Evolutionary conservation across 2,888 invertebrate genomes (phyloP).

Genomic region (Augochlorella aurata): DNA sequence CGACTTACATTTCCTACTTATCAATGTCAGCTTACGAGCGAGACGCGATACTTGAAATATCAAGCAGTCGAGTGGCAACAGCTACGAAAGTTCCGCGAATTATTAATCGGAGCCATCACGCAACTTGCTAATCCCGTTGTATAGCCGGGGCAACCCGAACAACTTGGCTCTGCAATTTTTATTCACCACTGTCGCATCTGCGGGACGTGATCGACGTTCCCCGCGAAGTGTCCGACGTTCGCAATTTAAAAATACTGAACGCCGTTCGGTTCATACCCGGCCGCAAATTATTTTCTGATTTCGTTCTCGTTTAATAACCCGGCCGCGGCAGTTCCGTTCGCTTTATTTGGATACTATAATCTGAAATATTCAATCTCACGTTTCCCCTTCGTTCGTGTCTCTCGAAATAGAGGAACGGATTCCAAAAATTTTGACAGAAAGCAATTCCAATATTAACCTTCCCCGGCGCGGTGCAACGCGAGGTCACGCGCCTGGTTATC

Average conservation of each 20-base stretch:
- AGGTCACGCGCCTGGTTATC: too few species aligned
- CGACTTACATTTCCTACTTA: constrained; percentile 18
- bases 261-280: background rate
- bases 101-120: constrained; percentile 28
- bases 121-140: constrained; percentile 31
- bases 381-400: background rate
- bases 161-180: constrained; percentile 19
- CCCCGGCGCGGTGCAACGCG: too few species aligned
- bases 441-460: too few species aligned
- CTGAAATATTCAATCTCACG: background rate
- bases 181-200: background rate
- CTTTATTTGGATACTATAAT: background rate
- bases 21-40: constrained; percentile 36
- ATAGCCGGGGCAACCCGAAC: background rate
- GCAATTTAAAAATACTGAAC: background rate
- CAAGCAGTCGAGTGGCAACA: constrained; percentile 28
- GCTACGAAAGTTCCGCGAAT: constrained; percentile 20
- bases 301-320: background rate
- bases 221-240: constrained; percentile 6
- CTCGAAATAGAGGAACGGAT: too few species aligned
- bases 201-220: constrained; percentile 1
- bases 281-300: background rate
- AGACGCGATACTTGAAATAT: constrained; percentile 28
- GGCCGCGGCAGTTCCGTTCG: background rate
- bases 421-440: too few species aligned